phyloP scores from a whole-genome alignment of 2,888 invertebrate species.

The Rhorus exstirpatorius region DNA sequence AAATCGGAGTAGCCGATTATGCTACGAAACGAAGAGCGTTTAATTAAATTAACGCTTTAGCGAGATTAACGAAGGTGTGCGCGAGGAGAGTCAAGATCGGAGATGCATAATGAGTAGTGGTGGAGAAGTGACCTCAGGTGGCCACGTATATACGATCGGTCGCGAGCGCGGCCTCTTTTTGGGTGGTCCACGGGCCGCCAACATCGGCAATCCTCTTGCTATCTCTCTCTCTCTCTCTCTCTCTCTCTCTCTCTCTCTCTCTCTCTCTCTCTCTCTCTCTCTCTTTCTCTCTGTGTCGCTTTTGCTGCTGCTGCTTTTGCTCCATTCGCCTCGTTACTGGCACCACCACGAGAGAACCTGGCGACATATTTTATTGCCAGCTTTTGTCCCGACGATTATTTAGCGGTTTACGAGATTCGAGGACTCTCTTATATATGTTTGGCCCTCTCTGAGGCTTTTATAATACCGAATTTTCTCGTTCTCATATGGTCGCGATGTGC shows the following conservation, averaged over 20 bases:
- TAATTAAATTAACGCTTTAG: conserved; percentile 86
- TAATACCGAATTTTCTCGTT: conserved; percentile 36
- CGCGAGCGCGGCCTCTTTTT: conserved; percentile 80
- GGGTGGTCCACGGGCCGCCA: conserved; percentile 83
- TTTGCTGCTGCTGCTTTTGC: conserved; percentile 66
- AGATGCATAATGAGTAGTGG: conserved; percentile 85
- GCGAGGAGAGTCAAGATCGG: conserved; percentile 79
- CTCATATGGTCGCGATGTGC: background rate
- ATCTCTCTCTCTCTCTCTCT: conserved; percentile 28
- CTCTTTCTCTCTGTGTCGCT: conserved; percentile 59
- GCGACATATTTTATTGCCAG: conserved; percentile 85
- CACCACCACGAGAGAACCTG: conserved; percentile 69
- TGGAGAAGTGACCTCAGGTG: conserved; percentile 67
- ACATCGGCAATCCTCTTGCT: conserved; percentile 50
- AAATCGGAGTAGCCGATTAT: conserved; percentile 65
- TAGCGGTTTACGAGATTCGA: conserved; percentile 82
- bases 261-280: conserved; percentile 18
- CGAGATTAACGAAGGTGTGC: conserved; percentile 85
- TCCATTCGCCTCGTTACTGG: conserved; percentile 82
- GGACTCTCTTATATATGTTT: conserved; percentile 21
- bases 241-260: conserved; percentile 8
- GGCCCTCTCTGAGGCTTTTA: conserved; percentile 31
- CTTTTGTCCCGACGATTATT: conserved; percentile 84
- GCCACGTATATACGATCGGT: conserved; percentile 47
- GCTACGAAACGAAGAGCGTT: conserved; percentile 79